A percentile compares a stretch with the other conserved stretches of the same genome.
These are phyloP conservation scores for Diarsia rubi DNA, from an alignment of 2,888 invertebrate genomes.

Conservation along the genomic window DNA sequence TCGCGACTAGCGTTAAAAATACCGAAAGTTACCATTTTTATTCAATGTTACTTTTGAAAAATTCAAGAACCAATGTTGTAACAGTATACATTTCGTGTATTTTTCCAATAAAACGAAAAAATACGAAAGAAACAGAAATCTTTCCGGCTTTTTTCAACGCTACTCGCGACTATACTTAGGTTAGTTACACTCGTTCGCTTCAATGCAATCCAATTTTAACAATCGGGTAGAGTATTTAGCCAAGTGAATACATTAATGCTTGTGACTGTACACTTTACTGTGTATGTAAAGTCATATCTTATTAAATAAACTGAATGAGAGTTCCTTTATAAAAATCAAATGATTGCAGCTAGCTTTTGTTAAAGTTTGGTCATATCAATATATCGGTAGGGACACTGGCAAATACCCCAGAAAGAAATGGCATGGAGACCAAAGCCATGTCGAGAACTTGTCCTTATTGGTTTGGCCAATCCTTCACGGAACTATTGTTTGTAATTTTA, in stretches of 20 bases:
- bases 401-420: not conserved
- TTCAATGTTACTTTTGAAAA: too few relatives aligned
- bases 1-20: too few relatives aligned
- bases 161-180: not conserved
- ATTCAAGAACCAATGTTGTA: too few relatives aligned
- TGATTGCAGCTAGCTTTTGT: constrained; percentile 5
- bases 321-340: constrained; percentile 7
- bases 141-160: too few relatives aligned
- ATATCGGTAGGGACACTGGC: not conserved
- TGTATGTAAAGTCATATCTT: constrained; percentile 6
- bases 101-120: too few relatives aligned
- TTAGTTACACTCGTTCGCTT: constrained; percentile 10
- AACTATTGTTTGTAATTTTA: constrained; percentile 1
- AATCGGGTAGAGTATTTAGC: constrained; percentile 19
- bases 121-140: too few relatives aligned
- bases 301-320: constrained; percentile 16
- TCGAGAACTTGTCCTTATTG: not conserved
- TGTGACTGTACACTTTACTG: too few relatives aligned
- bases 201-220: constrained; percentile 23
- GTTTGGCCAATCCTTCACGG: not conserved
- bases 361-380: not conserved
- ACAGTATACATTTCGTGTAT: too few relatives aligned
- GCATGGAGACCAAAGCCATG: not conserved
- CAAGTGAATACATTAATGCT: too few relatives aligned
- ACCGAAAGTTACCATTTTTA: too few relatives aligned